Base-by-base conservation (phyloP, 64 coral and sea anemone species). In the Montipora foliosa region DNA sequence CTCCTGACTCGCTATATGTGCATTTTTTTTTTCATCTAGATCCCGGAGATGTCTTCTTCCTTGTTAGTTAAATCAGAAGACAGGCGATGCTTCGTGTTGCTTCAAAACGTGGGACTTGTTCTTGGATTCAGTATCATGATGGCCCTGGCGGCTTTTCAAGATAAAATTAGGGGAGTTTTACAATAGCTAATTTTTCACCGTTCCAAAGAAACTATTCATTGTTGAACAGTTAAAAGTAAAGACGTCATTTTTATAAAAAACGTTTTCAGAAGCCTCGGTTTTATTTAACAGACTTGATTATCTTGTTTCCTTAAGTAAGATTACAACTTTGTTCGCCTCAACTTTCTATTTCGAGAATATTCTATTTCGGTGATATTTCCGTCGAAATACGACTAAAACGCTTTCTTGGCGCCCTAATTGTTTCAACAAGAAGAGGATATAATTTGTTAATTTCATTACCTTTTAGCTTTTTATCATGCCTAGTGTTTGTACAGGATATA, bases 51-150 rank as follows among this genome's bases (percentile, higher is more conserved):
- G 64, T 79, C 91, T 64, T 10, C 24, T 14, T 76, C 75, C 12
- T 75, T 57, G 45, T 50, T 74, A 22, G 12, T 10, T 25, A 77
- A 58, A 37, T 7, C 53, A 55, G 60, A 91, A 13, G 73, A 88
- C 4, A 81, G 69, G 84, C 21, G 89, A 55, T 52, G 13, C 21
- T 20, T 98, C 49, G 77, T 98, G 75, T 53, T 75, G 4, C 70
- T 95, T 2, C 96, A 98, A 89, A 98, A 95, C 48, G 47, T 80
- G 16, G 96, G 96, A 67, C 60, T 98, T 29, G 8, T 98, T 37
- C 14, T 93, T 12, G 96, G 96, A 14, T 92, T 98, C 49, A 14
- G 68, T 6, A 67, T 92, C 4, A 98, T 98, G 96, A 71, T 79
- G 13, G 13, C 74, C 0, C 7, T 98, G 17, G 92, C 96, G 19